Conservation (phyloP, 1,140 invertebrate genomes). For the Heterodera schachtii region DNA sequence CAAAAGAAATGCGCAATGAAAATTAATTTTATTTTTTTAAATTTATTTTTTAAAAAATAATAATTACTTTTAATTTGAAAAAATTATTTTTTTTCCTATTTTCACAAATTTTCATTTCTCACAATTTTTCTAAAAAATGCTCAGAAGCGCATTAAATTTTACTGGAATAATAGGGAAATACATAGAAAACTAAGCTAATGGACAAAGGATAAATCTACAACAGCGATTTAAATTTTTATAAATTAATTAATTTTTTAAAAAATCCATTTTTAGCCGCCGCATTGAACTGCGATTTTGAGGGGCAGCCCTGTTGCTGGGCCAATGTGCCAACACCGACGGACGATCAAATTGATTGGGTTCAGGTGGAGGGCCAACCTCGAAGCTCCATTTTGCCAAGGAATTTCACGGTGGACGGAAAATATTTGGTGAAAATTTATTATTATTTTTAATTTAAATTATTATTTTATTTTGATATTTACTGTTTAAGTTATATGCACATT, state of each 20-base stretch:
- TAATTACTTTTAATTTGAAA: too few relatives aligned
- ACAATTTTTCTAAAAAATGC: too few relatives aligned
- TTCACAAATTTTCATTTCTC: too few relatives aligned
- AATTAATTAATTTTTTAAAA: not conserved
- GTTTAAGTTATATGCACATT: too few relatives aligned
- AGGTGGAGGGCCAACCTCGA: slow-evolving; percentile 49
- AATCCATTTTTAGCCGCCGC: slow-evolving; percentile 16
- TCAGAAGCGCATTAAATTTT: too few relatives aligned
- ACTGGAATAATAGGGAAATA: too few relatives aligned
- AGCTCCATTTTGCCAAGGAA: slow-evolving; percentile 42
- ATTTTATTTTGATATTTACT: not conserved
- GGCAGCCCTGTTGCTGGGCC: slow-evolving; percentile 61
- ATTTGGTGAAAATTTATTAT: slow-evolving; percentile 37
- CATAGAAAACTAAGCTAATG: too few relatives aligned
- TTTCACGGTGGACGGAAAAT: slow-evolving; percentile 49
- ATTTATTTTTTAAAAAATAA: too few relatives aligned
- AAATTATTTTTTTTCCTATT: too few relatives aligned
- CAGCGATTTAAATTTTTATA: slow-evolving; percentile 12
- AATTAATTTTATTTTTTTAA: too few relatives aligned
- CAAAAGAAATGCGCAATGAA: too few relatives aligned
- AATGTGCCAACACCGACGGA: slow-evolving; percentile 62
- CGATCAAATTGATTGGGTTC: slow-evolving; percentile 63
- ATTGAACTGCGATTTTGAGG: slow-evolving; percentile 61
- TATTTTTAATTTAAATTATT: not conserved
- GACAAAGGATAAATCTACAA: too few relatives aligned